A percentile compares a stretch with the other conserved stretches of the same genome.
phyloP scores from a whole-genome alignment of 2,797 vertebrate genomes.

The Pseudocheirus occidentalis region DNA sequence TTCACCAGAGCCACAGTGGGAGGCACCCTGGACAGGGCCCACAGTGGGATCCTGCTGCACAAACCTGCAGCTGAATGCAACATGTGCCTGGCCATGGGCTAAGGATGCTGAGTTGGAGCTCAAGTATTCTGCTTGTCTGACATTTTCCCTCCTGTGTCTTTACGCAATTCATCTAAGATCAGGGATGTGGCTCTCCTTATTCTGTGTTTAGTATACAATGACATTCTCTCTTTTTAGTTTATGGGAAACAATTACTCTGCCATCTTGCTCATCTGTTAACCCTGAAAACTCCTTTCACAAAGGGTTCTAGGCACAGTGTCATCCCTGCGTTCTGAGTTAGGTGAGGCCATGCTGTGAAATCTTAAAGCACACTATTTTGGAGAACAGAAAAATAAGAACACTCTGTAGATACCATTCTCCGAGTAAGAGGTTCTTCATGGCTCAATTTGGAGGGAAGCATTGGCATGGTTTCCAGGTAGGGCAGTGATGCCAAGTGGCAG shows the following conservation, averaged over 20 bases:
- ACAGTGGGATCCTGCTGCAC: background rate
- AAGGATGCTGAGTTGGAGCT: background rate
- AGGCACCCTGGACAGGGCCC: background rate
- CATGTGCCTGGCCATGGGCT: background rate
- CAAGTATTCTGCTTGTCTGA: background rate
- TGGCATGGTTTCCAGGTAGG: background rate
- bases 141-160: background rate
- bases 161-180: background rate
- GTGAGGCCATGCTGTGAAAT: background rate
- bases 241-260: background rate
- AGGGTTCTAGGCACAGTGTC: background rate
- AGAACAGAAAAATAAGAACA: background rate
- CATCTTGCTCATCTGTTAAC: background rate
- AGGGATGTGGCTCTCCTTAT: background rate
- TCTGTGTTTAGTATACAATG: background rate
- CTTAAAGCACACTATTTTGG: background rate
- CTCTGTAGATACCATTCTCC: background rate
- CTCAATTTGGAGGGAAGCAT: background rate
- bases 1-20: background rate
- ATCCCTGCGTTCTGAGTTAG: background rate
- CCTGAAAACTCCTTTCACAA: background rate
- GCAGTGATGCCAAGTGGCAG: background rate
- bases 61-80: background rate
- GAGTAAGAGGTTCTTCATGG: background rate
- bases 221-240: background rate